Base-by-base conservation (phyloP, 2,113 vertebrate genomes). In the Hemibagrus wyckioides region DNA sequence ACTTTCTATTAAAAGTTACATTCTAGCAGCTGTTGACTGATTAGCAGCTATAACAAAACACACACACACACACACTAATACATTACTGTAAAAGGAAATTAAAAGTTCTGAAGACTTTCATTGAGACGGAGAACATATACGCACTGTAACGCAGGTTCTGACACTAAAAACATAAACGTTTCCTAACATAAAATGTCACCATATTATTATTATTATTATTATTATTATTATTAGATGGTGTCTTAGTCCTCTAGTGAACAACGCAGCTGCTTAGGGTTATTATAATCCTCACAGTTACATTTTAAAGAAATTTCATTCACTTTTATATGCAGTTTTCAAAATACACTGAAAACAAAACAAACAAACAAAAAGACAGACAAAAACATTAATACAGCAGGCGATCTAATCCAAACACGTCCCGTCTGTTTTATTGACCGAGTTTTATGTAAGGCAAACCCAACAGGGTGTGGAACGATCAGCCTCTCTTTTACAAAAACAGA, bases 381-480 rank as follows among this genome's bases (percentile, higher is more conserved):
- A 76, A 48, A 48, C 41, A 76, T n/a, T 17, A n/a, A 30, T n/a
- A n/a, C 13, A 30, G 28, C 73, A n/a, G 73, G 73, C 0, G 9
- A 30, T 52, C 14, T 19, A 77, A n/a, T 30, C 75, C 28, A 52
- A 77, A 52, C 75, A 77, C 75, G 50, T 30, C 48, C 75, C 50
- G 75, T 77, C 15, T 6, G 2, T 28, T 77, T 52, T 50, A 52
- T 17, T 50, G 25, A 17, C 25, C 17, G 48, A 1, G 44, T 52
- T 77, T 76, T 76, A n/a, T 76, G 41, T 14, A 76, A 17, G 73
- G 28, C 41, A 50, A 76, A 28, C 13, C 25, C 44, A 52, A 30
- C 44, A 77, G 75, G 75, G 48, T 77, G 75, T 77, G 75, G 75
- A 77, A 50, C 30, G 48, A 77, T 77, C 75, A 17, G 75, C 17